Conservation (phyloP, 2,888 invertebrate species). For the Pyrrhia umbra region DNA sequence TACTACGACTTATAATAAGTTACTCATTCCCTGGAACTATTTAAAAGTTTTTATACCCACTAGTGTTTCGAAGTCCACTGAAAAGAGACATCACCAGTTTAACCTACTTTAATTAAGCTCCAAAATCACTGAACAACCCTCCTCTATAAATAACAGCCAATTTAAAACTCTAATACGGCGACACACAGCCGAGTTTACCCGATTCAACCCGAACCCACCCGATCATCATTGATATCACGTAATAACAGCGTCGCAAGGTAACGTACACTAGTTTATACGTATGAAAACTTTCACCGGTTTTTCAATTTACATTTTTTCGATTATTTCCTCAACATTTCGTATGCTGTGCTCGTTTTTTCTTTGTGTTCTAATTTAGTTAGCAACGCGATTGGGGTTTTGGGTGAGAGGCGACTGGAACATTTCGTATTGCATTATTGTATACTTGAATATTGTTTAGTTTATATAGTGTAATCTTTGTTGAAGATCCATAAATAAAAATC, state of each 20-base stretch:
- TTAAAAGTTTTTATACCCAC: too few relatives aligned
- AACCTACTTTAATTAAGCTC: not conserved
- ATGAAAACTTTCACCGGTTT: constrained; percentile 66
- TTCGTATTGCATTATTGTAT: constrained; percentile 11
- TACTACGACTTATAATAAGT: too few relatives aligned
- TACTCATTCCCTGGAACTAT: too few relatives aligned
- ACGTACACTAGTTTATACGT: constrained; percentile 69
- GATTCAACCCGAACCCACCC: constrained; percentile 17
- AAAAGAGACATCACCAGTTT: too few relatives aligned
- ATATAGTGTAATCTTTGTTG: too few relatives aligned
- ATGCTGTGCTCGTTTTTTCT: constrained; percentile 64
- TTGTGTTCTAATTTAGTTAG: constrained; percentile 40
- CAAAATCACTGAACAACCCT: not conserved
- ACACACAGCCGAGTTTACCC: constrained; percentile 14
- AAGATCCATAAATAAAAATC: too few relatives aligned
- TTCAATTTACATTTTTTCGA: constrained; percentile 72
- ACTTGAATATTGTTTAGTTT: not conserved
- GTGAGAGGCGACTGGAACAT: constrained; percentile 17
- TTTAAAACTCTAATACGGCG: constrained; percentile 31
- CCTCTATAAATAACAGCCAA: constrained; percentile 1
- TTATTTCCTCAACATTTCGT: constrained; percentile 70
- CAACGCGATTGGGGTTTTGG: constrained; percentile 16
- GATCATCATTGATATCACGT: constrained; percentile 56
- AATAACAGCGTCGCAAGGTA: constrained; percentile 65
- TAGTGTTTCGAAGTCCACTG: too few relatives aligned